Percentiles rank a stretch among this genome's conserved stretches.
phyloP scores from a whole-genome alignment of 2,797 vertebrate species.

The Odontamblyopus lacepedii region DNA sequence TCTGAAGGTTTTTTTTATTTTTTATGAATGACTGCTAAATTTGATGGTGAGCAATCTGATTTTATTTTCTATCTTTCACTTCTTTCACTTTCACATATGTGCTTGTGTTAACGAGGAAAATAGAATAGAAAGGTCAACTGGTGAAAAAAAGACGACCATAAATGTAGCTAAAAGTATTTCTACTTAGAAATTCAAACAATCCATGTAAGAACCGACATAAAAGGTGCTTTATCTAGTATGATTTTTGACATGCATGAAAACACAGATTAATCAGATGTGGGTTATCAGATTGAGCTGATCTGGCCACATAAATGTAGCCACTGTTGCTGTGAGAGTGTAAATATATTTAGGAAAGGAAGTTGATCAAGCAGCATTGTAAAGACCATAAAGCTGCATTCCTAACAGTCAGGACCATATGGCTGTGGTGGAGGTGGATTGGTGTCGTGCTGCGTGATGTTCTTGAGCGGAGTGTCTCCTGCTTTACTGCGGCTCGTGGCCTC shows the following conservation, averaged over 20 bases:
- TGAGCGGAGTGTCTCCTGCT: conserved; percentile 43
- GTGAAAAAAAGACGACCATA: not conserved
- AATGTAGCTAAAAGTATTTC: not conserved
- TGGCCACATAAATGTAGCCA: not conserved
- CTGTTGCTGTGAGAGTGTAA: not conserved
- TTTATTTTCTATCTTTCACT: not conserved
- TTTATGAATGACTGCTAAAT: not conserved
- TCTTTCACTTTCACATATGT: not conserved
- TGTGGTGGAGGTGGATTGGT: conserved; percentile 59
- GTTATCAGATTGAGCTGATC: not conserved
- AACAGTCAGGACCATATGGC: conserved; percentile 67
- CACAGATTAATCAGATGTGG: too few relatives aligned
- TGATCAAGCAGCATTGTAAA: conserved; percentile 22
- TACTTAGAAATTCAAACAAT: not conserved
- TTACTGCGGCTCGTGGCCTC: conserved; percentile 54
- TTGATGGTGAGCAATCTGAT: not conserved
- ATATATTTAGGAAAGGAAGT: not conserved
- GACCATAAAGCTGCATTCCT: conserved; percentile 32
- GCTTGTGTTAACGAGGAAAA: not conserved
- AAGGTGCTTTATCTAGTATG: too few relatives aligned
- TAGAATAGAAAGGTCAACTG: not conserved
- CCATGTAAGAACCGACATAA: not conserved
- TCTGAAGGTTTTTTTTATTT: not conserved
- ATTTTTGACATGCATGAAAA: too few relatives aligned
- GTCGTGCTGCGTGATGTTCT: conserved; percentile 59